Conservation (phyloP, 2,888 invertebrate species). For the Hetaerina titia region DNA sequence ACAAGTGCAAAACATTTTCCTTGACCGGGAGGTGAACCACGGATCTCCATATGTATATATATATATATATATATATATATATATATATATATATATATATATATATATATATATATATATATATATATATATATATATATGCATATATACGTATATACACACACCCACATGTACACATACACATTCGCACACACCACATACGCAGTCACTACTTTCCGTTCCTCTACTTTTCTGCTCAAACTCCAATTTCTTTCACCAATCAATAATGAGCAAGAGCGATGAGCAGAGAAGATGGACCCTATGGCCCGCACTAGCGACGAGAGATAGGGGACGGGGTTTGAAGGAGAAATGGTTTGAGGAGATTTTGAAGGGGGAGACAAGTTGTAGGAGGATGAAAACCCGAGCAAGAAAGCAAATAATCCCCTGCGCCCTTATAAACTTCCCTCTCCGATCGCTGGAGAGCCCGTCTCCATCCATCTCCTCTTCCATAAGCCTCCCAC, state of each 20-base stretch:
- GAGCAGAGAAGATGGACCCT: slow-evolving; percentile 7
- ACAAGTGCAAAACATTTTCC: too few species aligned
- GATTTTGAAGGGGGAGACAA: not conserved
- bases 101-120: too few species aligned
- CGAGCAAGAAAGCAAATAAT: slow-evolving; percentile 56
- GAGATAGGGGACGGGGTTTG: not conserved
- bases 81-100: too few species aligned
- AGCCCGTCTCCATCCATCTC: slow-evolving; percentile 18
- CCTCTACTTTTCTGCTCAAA: not conserved
- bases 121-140: too few species aligned
- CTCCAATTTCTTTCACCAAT: slow-evolving; percentile 4
- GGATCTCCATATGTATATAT: too few species aligned
- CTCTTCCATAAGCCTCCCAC: not conserved
- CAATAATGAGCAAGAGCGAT: slow-evolving; percentile 42
- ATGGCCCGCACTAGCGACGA: not conserved
- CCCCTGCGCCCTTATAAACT: slow-evolving; percentile 53
- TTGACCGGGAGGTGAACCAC: too few species aligned
- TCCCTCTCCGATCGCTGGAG: slow-evolving; percentile 23
- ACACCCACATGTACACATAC: too few species aligned
- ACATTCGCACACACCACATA: too few species aligned
- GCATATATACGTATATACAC: too few species aligned
- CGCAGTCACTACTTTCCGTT: too few species aligned
- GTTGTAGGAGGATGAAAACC: not conserved
- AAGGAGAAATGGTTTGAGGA: not conserved
- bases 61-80: too few species aligned